Evolutionary conservation across 2,113 vertebrate species (phyloP), one percentile per base, ranked within the genome.

Genomic region (Cyprinodon variegatus): DNA sequence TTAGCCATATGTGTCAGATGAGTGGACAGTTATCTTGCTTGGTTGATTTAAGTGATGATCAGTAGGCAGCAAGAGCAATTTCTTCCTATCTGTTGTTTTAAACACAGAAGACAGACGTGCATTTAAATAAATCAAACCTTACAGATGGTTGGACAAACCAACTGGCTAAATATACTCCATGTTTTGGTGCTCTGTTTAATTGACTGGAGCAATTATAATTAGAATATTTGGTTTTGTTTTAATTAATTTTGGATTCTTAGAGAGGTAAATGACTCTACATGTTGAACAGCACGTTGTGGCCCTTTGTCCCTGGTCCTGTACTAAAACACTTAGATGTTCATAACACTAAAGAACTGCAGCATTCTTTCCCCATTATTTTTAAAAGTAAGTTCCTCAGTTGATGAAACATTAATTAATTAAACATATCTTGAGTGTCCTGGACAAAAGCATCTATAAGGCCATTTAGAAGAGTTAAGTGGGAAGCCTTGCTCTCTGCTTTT

Each of bases 381-480:
- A 46, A 45, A 66, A 75, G 72, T 78, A 73, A 91, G 80, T 91
- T 91, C 84, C 89, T 90, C 85, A 85, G 79, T 70, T 71, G 83
- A 90, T 90, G 84, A 89, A 87, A 92, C 87, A 90, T 92, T 79
- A 92, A 88, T 87, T 89, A 86, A 88, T 90, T 83, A 89, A 89
- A 90, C 76, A 40, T 89, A 88, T 78, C 68, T 86, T 76, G 77
- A 83, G 77, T 79, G 79, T 92, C 85, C 85, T 17, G 76, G 82
- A 90, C 82, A 90, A 93, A 91, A 88, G 89, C 86, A 91, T 91
- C 90, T 78, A 90, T 93, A 90, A 91, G 29, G 86, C 88, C 91
- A 93, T 89, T 92, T 92, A 86, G 89, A 92, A 90, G 88, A 92
- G 89, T 82, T 92, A 90, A 93, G 89, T 92, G 89, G 89, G 85